These are phyloP conservation scores for Mirza zaza DNA, from an alignment of 2,113 vertebrate species.

Conservation along the genomic window DNA sequence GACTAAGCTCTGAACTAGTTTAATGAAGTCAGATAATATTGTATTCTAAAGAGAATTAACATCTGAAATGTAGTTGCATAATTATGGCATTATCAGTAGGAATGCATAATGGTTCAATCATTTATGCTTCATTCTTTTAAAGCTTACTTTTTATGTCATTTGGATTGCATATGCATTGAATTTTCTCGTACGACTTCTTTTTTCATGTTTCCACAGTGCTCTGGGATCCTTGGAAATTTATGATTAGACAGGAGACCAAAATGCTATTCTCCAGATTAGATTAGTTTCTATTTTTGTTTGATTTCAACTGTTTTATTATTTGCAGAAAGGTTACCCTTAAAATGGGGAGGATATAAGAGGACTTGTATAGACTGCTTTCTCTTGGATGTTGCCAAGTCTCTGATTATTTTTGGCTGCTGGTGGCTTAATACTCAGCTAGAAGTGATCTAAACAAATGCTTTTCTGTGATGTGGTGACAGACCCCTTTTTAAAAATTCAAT, in stretches of 20 bases:
- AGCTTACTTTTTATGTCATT: constrained; percentile 19
- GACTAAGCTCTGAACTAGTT: constrained; percentile 36
- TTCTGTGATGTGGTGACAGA: background rate
- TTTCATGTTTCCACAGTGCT: background rate
- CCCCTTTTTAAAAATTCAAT: background rate
- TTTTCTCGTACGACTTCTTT: background rate
- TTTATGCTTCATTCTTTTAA: constrained; percentile 52
- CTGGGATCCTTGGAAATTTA: background rate
- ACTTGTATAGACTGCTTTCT: background rate
- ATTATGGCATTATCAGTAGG: constrained; percentile 45
- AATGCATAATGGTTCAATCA: constrained; percentile 27
- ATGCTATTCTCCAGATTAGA: background rate
- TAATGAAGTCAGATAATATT: constrained; percentile 59
- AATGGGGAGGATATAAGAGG: background rate
- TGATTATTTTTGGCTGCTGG: background rate
- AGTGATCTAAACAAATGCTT: constrained; percentile 5
- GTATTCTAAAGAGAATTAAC: constrained; percentile 52
- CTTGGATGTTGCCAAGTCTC: background rate
- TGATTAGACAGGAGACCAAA: constrained; percentile 14
- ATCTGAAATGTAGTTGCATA: constrained; percentile 48
- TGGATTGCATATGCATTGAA: background rate
- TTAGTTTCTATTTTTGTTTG: constrained; percentile 40
- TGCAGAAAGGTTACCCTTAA: constrained; percentile 32
- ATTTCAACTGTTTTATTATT: constrained; percentile 25
- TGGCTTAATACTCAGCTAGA: background rate